Percentiles rank a stretch among this genome's conserved stretches.
These are phyloP conservation scores for Numenius phaeopus DNA, from an alignment of 2,797 vertebrate species.

Conservation along the genomic window DNA sequence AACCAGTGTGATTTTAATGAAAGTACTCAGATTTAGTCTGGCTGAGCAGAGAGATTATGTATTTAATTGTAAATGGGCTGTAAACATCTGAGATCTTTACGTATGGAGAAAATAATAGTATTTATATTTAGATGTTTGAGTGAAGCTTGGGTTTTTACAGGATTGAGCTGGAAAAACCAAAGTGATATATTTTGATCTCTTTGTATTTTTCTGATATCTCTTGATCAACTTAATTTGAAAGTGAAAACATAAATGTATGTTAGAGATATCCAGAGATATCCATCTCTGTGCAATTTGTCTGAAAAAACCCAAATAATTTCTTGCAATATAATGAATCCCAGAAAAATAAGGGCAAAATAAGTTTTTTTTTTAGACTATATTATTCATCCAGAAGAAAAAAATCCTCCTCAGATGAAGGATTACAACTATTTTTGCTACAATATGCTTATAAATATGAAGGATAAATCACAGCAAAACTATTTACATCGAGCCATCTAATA, in stretches of 20 bases:
- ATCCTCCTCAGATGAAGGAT: not conserved
- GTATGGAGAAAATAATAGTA: not conserved
- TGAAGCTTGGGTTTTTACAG: slow-evolving; percentile 3
- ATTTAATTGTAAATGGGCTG: slow-evolving; percentile 8
- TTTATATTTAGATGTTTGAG: not conserved
- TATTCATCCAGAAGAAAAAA: not conserved
- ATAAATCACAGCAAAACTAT: not conserved
- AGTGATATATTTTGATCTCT: not conserved
- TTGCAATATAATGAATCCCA: not conserved
- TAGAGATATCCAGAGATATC: not conserved
- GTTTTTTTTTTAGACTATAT: not conserved
- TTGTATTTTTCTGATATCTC: not conserved
- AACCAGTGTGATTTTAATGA: not conserved
- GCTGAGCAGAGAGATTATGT: not conserved
- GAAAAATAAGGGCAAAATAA: not conserved
- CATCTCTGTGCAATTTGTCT: not conserved
- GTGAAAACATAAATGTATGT: not conserved
- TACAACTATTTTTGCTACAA: not conserved
- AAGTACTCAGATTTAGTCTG: not conserved
- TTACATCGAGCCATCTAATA: not conserved
- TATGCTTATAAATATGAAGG: not conserved
- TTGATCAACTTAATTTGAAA: not conserved
- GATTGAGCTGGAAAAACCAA: not conserved
- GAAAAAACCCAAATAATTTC: not conserved
- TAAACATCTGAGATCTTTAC: not conserved